Evolutionary conservation across 2,888 invertebrate species (phyloP), one percentile per base, ranked within the genome.

Genomic region (Melanostoma scalare): DNA sequence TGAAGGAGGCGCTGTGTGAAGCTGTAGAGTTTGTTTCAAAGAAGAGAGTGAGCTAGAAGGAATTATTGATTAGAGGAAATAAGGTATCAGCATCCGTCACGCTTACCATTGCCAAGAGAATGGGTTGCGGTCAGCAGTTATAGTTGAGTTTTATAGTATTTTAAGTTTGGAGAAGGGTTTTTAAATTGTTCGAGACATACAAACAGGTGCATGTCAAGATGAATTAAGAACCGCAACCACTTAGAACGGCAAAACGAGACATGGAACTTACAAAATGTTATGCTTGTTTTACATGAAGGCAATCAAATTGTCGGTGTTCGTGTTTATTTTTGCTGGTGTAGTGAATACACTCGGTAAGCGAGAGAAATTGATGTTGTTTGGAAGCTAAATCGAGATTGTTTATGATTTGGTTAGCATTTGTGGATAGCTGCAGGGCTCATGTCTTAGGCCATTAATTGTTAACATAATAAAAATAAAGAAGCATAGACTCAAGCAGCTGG

Each of bases 181-280:
- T 36, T 9, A 72, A 38, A 72, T 52, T 53, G 60, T 63, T 74
- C 40, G 46, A 50, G 50, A 42, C 65, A 72, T 48, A 60, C 35
- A 33, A 82, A 77, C 81, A 77, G 67, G 81, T 77, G 81, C 77
- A 77, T 82, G 81, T 76, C 72, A 58, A 63, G 67, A 82, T 68
- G 67, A 50, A 77, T 77, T 82, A 73, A 68, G 55, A 77, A 77
- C 77, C 81, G 55, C 77, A 77, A 77, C 50, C 52, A 55, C 61
- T 71, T 77, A 67, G 56, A 65, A 53, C 33, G 20, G 61, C 38
- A 36, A 31, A 65, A 65, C 52, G 5, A 71, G 69, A 52, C 65
- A 46, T 60, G 65, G 53, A 58, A 56, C 40, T 36, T 55, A 61
- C 61, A 9, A 63, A 69, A 60, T 67, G 65, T 76, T 60, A 76